These are phyloP conservation scores for Rhimphoctona megacephalus DNA, from an alignment of 2,888 invertebrate genomes.

Conservation along the genomic window DNA sequence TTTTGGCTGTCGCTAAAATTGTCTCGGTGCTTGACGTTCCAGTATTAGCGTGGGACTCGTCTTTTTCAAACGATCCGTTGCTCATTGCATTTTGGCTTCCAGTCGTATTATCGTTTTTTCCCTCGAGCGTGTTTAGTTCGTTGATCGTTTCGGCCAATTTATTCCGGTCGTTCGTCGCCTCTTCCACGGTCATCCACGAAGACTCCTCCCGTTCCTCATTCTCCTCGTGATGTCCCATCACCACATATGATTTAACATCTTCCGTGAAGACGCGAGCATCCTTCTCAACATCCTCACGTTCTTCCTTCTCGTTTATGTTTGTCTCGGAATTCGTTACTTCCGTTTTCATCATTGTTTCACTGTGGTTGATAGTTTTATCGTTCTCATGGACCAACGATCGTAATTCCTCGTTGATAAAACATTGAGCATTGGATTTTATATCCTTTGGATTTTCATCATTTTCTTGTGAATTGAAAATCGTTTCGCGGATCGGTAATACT, in stretches of 20 bases:
- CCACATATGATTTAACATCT: constrained; percentile 44
- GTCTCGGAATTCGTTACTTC: constrained; percentile 21
- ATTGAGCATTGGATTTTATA: neutral
- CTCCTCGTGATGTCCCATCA: constrained; percentile 67
- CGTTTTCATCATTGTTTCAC: constrained; percentile 17
- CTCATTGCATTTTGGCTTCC: constrained; percentile 24
- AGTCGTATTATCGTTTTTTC: constrained; percentile 24
- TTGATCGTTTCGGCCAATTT: constrained; percentile 61
- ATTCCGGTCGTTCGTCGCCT: constrained; percentile 71
- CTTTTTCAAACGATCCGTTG: constrained; percentile 47
- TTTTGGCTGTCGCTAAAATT: too few species aligned
- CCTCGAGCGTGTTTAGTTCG: constrained; percentile 46
- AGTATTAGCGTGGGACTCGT: constrained; percentile 36
- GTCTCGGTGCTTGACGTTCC: constrained; percentile 29
- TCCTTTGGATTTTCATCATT: neutral
- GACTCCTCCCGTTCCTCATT: constrained; percentile 69
- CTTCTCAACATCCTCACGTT: constrained; percentile 8
- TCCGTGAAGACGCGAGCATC: constrained; percentile 50
- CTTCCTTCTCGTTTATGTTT: constrained; percentile 25
- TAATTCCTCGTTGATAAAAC: constrained; percentile 48
- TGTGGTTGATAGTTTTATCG: neutral
- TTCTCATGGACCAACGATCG: constrained; percentile 28
- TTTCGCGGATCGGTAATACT: constrained; percentile 2
- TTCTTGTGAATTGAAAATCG: neutral
- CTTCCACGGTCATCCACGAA: constrained; percentile 77